Evolutionary conservation across 1,140 invertebrate species (phyloP), one percentile per base, ranked within the genome.

Genomic region (Pteromalus puparum): DNA sequence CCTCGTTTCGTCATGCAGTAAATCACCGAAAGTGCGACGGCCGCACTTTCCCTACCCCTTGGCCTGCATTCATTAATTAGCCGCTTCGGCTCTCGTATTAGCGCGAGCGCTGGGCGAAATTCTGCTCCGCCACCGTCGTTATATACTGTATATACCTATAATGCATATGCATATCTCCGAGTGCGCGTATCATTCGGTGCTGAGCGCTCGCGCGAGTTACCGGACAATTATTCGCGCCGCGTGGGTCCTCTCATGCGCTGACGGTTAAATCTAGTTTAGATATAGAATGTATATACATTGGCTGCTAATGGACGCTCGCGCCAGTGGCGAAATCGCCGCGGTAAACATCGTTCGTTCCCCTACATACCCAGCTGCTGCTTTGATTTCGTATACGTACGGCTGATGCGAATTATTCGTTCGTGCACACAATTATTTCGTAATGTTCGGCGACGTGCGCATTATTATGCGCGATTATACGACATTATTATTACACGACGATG

Each of bases 21-120:
- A 70, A 70, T 70, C 67, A 70, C 24, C 67, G 67, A 70, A 70
- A 70, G 67, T 70, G 67, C 67, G 67, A 70, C 67, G 67, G 24
- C 3, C 65, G 67, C 67, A 61, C 53, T 61, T 61, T 61, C 53
- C 53, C 21, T 61, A 61, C 46, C 53, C n/a, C 24, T 74, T 38
- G 48, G 38, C 61, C 21, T 76, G 73, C 73, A 82, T 82, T 82
- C 81, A 48, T 76, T 82, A 82, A 82, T 82, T 82, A 82, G 61
- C 65, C 7, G 34, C 1, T 46, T 26, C 61, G 18, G 24, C 2
- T 72, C 70, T 61, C 48, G 15, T 28, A 81, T 74, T 74, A 53
- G 26, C 70, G 18, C 1, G 7, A 7, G 7, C 65, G 61, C n/a
- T 1, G 21, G 21, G 38, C 34, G n/a, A 81, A 81, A 81, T 73